Evolutionary conservation across 2,797 vertebrate genomes (phyloP), one percentile per base, ranked within the genome.

Genomic region (Alectoris magna): DNA sequence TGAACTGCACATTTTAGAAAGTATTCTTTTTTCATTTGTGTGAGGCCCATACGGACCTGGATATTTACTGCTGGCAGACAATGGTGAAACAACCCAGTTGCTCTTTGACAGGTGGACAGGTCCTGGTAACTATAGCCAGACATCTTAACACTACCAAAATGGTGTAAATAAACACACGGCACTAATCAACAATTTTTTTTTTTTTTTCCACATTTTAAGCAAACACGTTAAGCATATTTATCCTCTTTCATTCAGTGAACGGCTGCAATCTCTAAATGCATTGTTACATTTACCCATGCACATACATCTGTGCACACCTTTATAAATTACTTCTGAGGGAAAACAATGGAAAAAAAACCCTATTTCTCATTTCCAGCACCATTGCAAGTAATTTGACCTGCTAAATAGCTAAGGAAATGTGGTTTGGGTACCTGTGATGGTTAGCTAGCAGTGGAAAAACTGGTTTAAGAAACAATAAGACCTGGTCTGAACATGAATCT

Each of bases 51-150:
- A 86, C 72, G 70, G 94, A 97, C 95, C 79, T 59, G 64, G 69
- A 96, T 95, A 97, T 97, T 97, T 97, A 97, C 95, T 96, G 95
- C 96, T 88, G 91, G 86, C 93, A 96, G 97, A 97, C 97, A 97
- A 97, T 96, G 93, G 96, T 97, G 96, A 97, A 98, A 97, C 96
- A 97, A 96, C 88, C 91, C 96, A 96, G 96, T 97, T 96, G 96
- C 95, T 97, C 95, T 97, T 97, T 98, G 97, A 98, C 97, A 98
- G 97, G 97, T 98, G 96, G 97, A 97, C 96, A 96, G 96, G 97
- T 95, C 97, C 94, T 95, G 95, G 95, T 97, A 97, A 98, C 97
- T 97, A 97, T 81, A 97, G 95, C 89, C 97, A 97, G 96, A 95
- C 96, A 97, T 97, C 93, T 97, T 97, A 96, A 97, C 97, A 96